phyloP scores from a whole-genome alignment of 2,888 invertebrate genomes.

The Rapana venosa region DNA sequence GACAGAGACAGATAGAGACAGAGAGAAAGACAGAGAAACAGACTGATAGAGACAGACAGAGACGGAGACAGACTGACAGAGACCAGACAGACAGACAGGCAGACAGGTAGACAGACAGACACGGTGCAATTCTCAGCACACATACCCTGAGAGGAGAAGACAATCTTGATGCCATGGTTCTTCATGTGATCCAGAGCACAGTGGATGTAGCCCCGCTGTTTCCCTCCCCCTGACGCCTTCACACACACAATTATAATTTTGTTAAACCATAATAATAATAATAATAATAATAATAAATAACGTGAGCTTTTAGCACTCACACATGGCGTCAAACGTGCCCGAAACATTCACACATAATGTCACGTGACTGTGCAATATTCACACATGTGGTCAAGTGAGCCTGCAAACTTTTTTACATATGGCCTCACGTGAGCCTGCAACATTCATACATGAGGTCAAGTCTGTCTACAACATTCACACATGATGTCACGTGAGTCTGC shows the following conservation, averaged over 20 bases:
- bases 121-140: conserved; percentile 33
- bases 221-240: conserved; percentile 49
- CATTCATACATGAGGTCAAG: no score
- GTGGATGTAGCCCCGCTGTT: conserved; percentile 58
- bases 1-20: neutral
- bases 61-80: neutral
- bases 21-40: neutral
- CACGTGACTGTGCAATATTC: no score
- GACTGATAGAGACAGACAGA: neutral
- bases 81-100: neutral
- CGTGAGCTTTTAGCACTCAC: no score
- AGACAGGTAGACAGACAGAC: neutral
- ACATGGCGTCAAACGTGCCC: no score
- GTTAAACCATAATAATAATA: no score
- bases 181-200: conserved; percentile 66
- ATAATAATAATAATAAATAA: no score
- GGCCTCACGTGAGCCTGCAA: no score
- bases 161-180: conserved; percentile 64
- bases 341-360: no score
- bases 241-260: neutral
- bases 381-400: no score
- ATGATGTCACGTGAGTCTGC: no score
- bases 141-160: conserved; percentile 68
- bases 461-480: no score
- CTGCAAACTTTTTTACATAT: no score